These are phyloP conservation scores for Callimorpha dominula DNA, from an alignment of 2,888 invertebrate species.

Conservation along the genomic window DNA sequence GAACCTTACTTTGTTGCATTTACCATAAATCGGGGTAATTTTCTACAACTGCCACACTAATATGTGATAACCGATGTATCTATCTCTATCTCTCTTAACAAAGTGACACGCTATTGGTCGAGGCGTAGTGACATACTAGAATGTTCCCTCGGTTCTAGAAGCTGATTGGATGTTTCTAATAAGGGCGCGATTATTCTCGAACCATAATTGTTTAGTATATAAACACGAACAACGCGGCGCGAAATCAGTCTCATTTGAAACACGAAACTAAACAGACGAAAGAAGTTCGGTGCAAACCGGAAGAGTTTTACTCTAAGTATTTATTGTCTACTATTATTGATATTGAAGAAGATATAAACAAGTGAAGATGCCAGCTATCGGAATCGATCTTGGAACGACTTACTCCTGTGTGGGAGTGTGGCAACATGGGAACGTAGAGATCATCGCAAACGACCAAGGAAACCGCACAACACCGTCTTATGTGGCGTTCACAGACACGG, in stretches of 20 bases:
- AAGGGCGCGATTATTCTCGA: slow-evolving; percentile 5
- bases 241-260: slow-evolving; percentile 16
- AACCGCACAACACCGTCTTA: slow-evolving; percentile 89
- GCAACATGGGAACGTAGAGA: slow-evolving; percentile 17
- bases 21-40: not conserved
- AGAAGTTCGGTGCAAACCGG: slow-evolving; percentile 14
- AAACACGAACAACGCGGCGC: not conserved
- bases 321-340: not conserved
- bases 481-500: slow-evolving; percentile 85
- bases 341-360: slow-evolving; percentile 8
- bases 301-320: slow-evolving; percentile 9
- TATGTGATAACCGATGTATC: not conserved
- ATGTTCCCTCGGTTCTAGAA: not conserved
- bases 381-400: slow-evolving; percentile 16
- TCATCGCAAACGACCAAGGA: slow-evolving; percentile 84
- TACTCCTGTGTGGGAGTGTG: slow-evolving; percentile 16
- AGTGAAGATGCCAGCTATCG: slow-evolving; percentile 16
- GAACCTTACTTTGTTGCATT: not conserved
- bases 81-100: not conserved
- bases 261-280: slow-evolving; percentile 3
- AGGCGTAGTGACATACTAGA: not conserved
- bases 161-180: slow-evolving; percentile 9
- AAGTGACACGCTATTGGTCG: not conserved
- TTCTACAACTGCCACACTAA: not conserved
- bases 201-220: slow-evolving; percentile 10